phyloP scores from a whole-genome alignment of 2,888 invertebrate species.

The Byasa hedistus region DNA sequence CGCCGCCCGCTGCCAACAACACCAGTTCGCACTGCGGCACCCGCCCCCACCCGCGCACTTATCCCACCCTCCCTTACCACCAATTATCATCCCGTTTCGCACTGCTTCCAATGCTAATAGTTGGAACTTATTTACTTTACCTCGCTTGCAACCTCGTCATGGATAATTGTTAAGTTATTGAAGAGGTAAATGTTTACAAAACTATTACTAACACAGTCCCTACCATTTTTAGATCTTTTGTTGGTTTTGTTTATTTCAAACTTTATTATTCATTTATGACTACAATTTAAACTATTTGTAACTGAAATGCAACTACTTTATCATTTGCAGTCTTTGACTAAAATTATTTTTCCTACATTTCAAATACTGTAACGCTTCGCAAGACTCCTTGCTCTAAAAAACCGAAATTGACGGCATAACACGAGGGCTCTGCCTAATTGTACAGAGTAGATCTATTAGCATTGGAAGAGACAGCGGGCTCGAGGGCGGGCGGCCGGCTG shows the following conservation, averaged over 20 bases:
- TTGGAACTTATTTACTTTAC: not conserved
- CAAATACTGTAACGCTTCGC: too few species aligned
- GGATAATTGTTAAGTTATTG: not conserved
- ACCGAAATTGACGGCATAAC: not conserved
- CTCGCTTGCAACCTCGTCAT: not conserved
- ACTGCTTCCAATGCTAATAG: conserved; percentile 36
- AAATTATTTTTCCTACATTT: too few species aligned
- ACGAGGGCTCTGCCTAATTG: not conserved
- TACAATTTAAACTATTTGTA: not conserved
- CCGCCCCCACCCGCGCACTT: conserved; percentile 35
- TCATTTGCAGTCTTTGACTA: not conserved
- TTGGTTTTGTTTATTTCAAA: not conserved
- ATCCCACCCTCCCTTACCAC: conserved; percentile 36
- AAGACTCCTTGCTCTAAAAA: not conserved
- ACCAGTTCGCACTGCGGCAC: conserved; percentile 62
- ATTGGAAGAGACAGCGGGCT: conserved; percentile 35
- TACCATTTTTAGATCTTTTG: too few species aligned
- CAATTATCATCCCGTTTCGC: conserved; percentile 35
- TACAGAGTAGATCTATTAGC: conserved; percentile 23
- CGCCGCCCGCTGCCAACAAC: conserved; percentile 69
- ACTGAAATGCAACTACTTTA: too few species aligned
- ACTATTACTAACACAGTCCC: not conserved
- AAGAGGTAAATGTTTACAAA: not conserved
- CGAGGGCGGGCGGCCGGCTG: conserved; percentile 41
- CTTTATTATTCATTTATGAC: not conserved